These are phyloP conservation scores for Empis stercorea DNA, from an alignment of 2,888 invertebrate species.

Conservation along the genomic window DNA sequence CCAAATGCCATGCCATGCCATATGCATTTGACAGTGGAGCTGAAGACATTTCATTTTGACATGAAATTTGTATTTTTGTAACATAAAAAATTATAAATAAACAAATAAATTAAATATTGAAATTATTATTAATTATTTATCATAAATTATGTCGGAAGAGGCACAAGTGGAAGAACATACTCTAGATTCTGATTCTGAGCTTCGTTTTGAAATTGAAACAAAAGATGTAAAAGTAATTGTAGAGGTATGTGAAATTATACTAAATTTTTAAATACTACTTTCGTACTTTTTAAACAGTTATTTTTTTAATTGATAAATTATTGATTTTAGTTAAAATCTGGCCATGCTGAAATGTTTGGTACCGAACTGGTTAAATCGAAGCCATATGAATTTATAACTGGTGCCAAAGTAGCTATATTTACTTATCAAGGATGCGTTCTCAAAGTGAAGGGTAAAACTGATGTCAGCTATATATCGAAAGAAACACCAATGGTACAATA, in stretches of 20 bases:
- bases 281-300: background rate
- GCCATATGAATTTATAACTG: conserved; percentile 75
- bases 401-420: conserved; percentile 89
- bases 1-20: too few relatives aligned
- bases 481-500: conserved; percentile 96
- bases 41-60: too few relatives aligned
- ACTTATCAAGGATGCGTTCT: conserved; percentile 92
- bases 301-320: background rate
- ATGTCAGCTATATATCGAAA: conserved; percentile 87
- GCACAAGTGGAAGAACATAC: conserved; percentile 49
- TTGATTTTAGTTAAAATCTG: conserved; percentile 61
- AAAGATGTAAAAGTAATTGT: conserved; percentile 71
- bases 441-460: conserved; percentile 75
- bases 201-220: conserved; percentile 89
- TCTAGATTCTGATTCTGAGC: conserved; percentile 73
- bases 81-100: too few relatives aligned
- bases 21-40: too few relatives aligned
- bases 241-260: conserved; percentile 55
- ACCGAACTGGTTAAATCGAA: conserved; percentile 90
- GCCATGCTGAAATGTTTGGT: conserved; percentile 92
- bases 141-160: background rate
- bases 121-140: background rate
- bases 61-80: too few relatives aligned
- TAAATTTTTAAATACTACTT: background rate
- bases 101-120: background rate